Percentiles rank a stretch among this genome's conserved stretches.
Conservation (phyloP, 2,113 vertebrate species). For the Smithornis capensis region DNA sequence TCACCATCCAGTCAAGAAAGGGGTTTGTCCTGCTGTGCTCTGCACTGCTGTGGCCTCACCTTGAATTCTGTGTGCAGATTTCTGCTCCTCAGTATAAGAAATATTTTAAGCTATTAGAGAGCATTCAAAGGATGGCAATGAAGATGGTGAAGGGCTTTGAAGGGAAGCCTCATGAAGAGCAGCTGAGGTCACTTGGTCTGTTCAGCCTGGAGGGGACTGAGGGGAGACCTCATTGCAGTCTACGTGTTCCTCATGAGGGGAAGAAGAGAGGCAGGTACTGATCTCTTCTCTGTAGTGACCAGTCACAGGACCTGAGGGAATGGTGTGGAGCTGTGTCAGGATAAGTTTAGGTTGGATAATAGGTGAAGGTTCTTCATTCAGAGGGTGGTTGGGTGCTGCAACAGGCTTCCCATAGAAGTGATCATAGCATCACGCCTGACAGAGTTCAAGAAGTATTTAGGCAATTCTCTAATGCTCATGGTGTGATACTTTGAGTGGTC, state of each 20-base stretch:
- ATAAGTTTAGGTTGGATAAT: fast-evolving
- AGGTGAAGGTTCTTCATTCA: not conserved
- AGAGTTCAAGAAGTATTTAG: not conserved
- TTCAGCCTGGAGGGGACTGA: not conserved
- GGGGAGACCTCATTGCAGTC: fast-evolving
- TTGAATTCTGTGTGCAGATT: not conserved
- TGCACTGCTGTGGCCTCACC: not conserved
- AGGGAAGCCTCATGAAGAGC: fast-evolving
- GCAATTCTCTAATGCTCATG: not conserved
- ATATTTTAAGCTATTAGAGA: no score
- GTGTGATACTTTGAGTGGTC: not conserved
- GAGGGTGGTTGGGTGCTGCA: fast-evolving
- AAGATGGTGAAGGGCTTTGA: not conserved
- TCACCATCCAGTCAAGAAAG: not conserved
- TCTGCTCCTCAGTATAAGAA: not conserved
- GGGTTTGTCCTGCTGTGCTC: not conserved
- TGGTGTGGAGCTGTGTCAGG: fast-evolving
- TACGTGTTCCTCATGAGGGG: fast-evolving
- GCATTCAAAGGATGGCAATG: fast-evolving
- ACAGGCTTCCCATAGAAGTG: not conserved
- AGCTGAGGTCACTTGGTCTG: not conserved
- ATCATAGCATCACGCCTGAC: not conserved
- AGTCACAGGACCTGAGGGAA: not conserved
- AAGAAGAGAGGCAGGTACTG: not conserved
- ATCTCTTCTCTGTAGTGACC: not conserved